Conservation (phyloP, 2,113 vertebrate genomes). For the Oenanthe oenanthe region DNA sequence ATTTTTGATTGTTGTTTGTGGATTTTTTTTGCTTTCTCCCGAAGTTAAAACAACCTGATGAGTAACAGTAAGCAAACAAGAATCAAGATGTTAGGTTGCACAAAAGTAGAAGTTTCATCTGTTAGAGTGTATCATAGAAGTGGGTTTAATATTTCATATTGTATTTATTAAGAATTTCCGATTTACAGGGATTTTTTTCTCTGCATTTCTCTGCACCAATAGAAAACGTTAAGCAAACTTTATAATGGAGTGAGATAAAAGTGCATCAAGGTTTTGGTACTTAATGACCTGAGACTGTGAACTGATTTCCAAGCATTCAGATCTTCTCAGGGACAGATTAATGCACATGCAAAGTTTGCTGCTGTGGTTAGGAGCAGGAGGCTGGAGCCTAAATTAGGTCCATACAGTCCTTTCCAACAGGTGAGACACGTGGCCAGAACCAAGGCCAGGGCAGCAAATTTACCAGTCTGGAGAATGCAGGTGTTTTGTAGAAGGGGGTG, state of each 20-base stretch:
- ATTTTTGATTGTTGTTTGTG: neutral
- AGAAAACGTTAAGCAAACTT: neutral
- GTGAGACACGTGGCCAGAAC: neutral
- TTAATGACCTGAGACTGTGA: neutral
- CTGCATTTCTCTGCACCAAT: neutral
- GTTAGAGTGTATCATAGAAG: neutral
- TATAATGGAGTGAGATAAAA: neutral
- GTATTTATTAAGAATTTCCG: neutral
- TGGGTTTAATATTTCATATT: neutral
- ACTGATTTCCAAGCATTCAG: neutral
- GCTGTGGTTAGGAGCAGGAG: neutral
- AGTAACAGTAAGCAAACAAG: neutral
- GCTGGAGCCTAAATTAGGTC: neutral
- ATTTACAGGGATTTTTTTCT: neutral
- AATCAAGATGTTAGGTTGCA: neutral
- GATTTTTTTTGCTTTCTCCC: neutral
- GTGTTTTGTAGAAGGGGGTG: neutral
- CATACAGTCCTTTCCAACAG: neutral
- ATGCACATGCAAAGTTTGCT: neutral
- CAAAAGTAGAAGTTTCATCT: neutral
- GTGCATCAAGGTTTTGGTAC: neutral
- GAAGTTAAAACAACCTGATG: neutral
- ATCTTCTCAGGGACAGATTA: neutral
- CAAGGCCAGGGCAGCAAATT: neutral
- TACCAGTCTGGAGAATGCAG: neutral